Conservation (phyloP, 1,140 invertebrate genomes). For the Popillia japonica region DNA sequence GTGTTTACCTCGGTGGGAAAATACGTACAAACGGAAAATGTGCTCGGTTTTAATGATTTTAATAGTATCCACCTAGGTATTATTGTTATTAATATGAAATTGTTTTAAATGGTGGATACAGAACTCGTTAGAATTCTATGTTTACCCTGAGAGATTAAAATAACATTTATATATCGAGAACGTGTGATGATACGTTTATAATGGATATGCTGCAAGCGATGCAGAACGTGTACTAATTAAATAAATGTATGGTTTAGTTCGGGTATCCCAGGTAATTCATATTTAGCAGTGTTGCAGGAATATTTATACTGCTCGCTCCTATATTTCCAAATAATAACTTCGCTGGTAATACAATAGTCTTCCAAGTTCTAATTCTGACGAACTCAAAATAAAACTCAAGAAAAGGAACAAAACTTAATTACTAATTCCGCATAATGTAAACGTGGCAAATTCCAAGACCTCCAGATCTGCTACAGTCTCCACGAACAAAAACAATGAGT, state of each 20-base stretch:
- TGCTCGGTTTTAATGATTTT: not conserved
- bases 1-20: not conserved
- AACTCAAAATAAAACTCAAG: too few relatives aligned
- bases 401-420: too few relatives aligned
- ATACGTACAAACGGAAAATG: not conserved
- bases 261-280: too few relatives aligned
- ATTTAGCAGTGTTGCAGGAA: too few relatives aligned
- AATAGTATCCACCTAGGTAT: not conserved
- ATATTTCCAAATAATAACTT: too few relatives aligned
- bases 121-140: not conserved
- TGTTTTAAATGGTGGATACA: not conserved
- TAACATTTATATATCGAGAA: not conserved
- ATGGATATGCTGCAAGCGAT: not conserved
- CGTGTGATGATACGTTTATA: not conserved
- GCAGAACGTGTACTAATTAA: not conserved
- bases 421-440: too few relatives aligned
- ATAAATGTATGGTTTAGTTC: too few relatives aligned
- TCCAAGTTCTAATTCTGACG: too few relatives aligned
- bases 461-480: not conserved
- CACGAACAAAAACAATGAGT: not conserved
- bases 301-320: too few relatives aligned
- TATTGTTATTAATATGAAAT: not conserved
- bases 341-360: too few relatives aligned
- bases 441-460: too few relatives aligned
- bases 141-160: not conserved